Evolutionary conservation across 2,888 invertebrate species (phyloP), one percentile per base, ranked within the genome.

Genomic region (Rotaria socialis): DNA sequence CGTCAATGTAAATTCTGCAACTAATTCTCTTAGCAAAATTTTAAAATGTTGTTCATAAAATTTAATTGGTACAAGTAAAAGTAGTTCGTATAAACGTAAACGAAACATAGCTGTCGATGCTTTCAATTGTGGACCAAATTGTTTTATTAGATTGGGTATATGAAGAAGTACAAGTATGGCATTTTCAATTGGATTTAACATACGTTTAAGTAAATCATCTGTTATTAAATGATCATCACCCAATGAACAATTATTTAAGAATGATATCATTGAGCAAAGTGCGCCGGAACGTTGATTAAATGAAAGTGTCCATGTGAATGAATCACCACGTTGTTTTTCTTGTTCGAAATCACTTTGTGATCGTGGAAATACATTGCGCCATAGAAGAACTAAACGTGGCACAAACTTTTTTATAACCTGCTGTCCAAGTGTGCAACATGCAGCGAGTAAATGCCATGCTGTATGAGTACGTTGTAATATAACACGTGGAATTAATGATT

Each of bases 331-430:
- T 94, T 90, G 89, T 87, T 97, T 97, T 92, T 99, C 99, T 0
- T 96, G 96, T 90, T 98, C 98, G 27, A 99, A 92, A 91, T 99
- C 99, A 90, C 98, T 97, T 67, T 94, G 94, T 0, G 97, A 97
- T 85, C 97, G 93, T 0, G 99, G 98, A 91, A 99, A 99, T 50
- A 97, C 97, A 91, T 97, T 97, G 88, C 96, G 94, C 99, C 98
- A 99, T 6, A 99, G 92, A 24, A 97, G 92, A 88, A 97, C 91
- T 95, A 99, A 96, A 87, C 97, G 93, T 0, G 97, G 97, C 85
- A 99, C 92, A 85, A 98, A 92, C 0, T 96, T 96, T 89, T 95
- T 94, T 0, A 97, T 96, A 3, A 97, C 97, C 0, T 96, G 94
- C 2, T 96, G 94, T 84, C 95, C 97, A 88, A 98, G 92, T 0